Conservation (phyloP, 2,113 vertebrate genomes). For the Clinocottus analis region DNA sequence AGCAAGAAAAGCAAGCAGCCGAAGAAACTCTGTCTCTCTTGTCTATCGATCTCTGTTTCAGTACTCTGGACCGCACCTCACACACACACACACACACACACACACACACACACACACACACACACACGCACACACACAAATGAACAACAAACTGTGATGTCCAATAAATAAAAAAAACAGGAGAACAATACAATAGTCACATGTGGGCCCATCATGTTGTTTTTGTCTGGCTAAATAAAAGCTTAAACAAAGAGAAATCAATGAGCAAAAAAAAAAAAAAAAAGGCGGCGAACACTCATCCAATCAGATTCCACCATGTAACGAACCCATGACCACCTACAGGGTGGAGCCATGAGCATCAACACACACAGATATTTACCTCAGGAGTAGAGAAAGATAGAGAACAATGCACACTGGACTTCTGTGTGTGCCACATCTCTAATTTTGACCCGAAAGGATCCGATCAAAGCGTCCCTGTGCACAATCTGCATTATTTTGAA, state of each 20-base stretch:
- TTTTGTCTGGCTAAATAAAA: not conserved
- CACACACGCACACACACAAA: not conserved
- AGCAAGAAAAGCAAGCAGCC: not conserved
- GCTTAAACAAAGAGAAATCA: not conserved
- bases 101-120: not conserved
- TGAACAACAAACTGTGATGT: not conserved
- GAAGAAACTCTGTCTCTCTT: not conserved
- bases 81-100: too few relatives aligned
- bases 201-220: not conserved
- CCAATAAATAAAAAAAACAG: not conserved
- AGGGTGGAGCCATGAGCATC: not conserved
- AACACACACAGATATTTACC: not conserved
- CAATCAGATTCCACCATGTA: not conserved
- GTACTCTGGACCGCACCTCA: not conserved
- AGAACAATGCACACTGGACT: not conserved
- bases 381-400: not conserved
- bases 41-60: not conserved
- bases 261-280: not conserved
- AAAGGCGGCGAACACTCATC: too few relatives aligned
- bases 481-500: constrained; percentile 38
- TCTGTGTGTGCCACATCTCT: not conserved
- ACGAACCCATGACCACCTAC: too few relatives aligned
- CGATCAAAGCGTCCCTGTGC: constrained; percentile 32
- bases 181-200: too few relatives aligned
- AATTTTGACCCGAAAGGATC: not conserved